Evolutionary conservation across 2,113 vertebrate species (phyloP), one percentile per base, ranked within the genome.

Genomic region (Mungos mungo): DNA sequence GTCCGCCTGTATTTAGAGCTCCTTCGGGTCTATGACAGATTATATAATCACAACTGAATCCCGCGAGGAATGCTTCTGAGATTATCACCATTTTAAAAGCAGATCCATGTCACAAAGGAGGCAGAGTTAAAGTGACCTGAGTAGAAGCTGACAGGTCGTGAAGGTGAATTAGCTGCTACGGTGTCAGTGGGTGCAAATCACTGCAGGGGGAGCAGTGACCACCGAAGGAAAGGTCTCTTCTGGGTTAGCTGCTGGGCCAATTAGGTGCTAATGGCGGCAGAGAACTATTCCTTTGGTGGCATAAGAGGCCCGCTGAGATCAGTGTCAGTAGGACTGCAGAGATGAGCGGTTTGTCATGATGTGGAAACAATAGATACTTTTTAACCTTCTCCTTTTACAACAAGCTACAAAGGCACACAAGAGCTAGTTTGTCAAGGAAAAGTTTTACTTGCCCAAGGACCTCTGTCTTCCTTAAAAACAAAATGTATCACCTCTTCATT

Each of bases 101-200:
- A 81, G 94, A 92, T 96, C 71, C 7, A 0, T 95, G 96, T 95
- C 97, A 96, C 86, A 84, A 84, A 96, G 50, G 69, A 96, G 65
- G 76, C 83, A 95, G 91, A 96, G 74, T 92, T 92, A 97, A 90
- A 96, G 86, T 90, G 92, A 96, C 97, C 93, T 10, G 33, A 90
- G 97, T 93, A 83, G 93, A 97, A 80, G 89, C 83, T 97, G 97
- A 92, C 95, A 96, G 96, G 96, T 97, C 3, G 0, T 94, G 92
- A 97, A 96, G 98, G 97, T 92, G 97, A 98, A 97, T 97, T 79
- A 97, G 90, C 83, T 11, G 5, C 92, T 85, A 3, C 4, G 3
- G 35, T 90, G 93, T 96, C 93, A 88, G 74, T 50, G 81, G 87
- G 97, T 90, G 83, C 95, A 90, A 87, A 97, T 96, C 96, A 88